Base-by-base conservation (phyloP, 2,888 invertebrate genomes). In the Orthosia gothica region DNA sequence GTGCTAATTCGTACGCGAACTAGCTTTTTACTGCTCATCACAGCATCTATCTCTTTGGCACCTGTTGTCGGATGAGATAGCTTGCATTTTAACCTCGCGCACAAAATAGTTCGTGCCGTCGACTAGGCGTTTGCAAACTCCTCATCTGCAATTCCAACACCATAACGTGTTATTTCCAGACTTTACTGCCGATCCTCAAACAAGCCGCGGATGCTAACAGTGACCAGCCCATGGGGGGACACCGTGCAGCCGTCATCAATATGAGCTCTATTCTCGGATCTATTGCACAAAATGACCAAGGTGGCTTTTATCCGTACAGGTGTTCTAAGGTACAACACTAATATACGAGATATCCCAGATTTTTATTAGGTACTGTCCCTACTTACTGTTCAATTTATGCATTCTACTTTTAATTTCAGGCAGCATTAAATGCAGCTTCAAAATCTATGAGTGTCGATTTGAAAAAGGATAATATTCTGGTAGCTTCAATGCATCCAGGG, bases 391-490 rank as follows among this genome's bases (percentile, higher is more conserved):
- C 2, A 1, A n/a, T 64, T 52, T 15, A 16, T 47, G 15, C 9
- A 45, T 55, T n/a, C 32, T 52, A 57, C 3, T 5, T 81, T 9
- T 50, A 20, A 23, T 64, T 83, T 97, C 92, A 99, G 98, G 97
- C 98, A 69, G 99, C 98, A 4, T 92, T 99, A 54, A 99, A 99
- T 95, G 98, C 98, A 88, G 98, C 98, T 2, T 98, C 99, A 0
- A 98, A 98, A 91, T 98, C 98, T 1, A 97, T 99, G 97, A 98
- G 98, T 88, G 91, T 98, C 11, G 99, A 99, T 93, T 95, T 99
- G 80, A 97, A 97, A 90, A 97, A 97, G 55, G 97, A 98, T 85
- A 97, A 97, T 61, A 98, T 99, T 83, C 90, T 99, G 23, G 98
- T 98, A 1, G 97, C 98, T 0, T 97, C 96, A 71, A 91, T 99